Conservation (phyloP, 2,888 invertebrate genomes). For the Trissolcus brochymenae region DNA sequence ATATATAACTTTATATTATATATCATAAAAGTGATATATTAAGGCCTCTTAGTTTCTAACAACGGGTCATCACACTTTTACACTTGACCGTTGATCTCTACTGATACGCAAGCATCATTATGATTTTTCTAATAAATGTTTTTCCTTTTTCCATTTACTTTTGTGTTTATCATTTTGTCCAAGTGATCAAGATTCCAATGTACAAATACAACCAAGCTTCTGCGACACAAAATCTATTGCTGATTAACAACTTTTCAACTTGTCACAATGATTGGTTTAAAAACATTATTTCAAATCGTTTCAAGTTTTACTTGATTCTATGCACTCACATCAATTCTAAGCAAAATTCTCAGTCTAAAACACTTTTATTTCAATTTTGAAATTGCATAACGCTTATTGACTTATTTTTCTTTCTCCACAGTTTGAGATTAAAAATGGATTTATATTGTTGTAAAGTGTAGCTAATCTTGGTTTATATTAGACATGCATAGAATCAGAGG, state of each 20-base stretch:
- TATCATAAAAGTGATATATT: constrained; percentile 67
- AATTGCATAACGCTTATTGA: no score
- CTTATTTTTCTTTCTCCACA: no score
- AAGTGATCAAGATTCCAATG: constrained; percentile 12
- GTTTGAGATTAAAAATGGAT: no score
- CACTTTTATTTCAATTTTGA: no score
- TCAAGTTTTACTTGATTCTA: no score
- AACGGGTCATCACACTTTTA: constrained; percentile 71
- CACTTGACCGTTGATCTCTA: constrained; percentile 62
- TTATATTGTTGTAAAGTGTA: no score
- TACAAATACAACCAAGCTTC: constrained; percentile 23
- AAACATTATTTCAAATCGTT: no score
- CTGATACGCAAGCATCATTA: constrained; percentile 64
- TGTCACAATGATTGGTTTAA: not conserved
- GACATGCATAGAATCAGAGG: no score
- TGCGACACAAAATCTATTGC: constrained; percentile 27
- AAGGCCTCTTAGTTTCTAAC: constrained; percentile 76
- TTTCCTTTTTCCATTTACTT: constrained; percentile 15
- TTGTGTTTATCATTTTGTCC: constrained; percentile 4
- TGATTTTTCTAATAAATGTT: constrained; percentile 38
- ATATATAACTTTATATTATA: constrained; percentile 49
- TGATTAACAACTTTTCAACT: constrained; percentile 11
- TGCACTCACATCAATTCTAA: no score
- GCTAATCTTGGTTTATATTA: no score
- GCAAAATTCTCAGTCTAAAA: no score